Evolutionary conservation across 1,140 invertebrate genomes (phyloP), one percentile per base, ranked within the genome.

Genomic region (Pseudomyrmex sp.): DNA sequence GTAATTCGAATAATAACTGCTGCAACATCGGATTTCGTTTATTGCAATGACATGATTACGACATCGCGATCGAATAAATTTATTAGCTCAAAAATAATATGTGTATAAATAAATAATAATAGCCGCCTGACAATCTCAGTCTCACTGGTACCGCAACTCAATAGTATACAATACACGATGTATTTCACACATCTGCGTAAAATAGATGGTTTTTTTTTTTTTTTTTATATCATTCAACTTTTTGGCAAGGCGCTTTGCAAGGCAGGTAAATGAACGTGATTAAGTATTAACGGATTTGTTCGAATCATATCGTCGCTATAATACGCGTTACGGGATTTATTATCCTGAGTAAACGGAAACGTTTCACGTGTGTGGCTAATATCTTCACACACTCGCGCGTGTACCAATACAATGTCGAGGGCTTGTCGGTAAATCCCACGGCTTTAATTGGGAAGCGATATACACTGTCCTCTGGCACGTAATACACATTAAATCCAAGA

Each of bases 381-480:
- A 26, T 54, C 69, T 70, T 59, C 26, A 35, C 54, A 26, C 54
- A 26, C 56, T 72, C 76, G 65, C 65, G 23, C 54, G 54, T 61
- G 66, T 80, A 54, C 56, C 72, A 80, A 80, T 72, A 26, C 44
- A 56, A 70, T 72, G 76, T 50, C 65, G 76, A 76, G 82, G 65
- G 73, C 44, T 83, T 48, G 52, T 72, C 73, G 73, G 84, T 84
- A 86, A 84, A 84, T 86, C 72, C 66, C 12, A 50, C n/a, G 66
- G 82, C 54, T 86, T 86, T 86, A 86, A 86, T 86, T 86, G 68
- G 66, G 50, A 84, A 77, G 58, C 80, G 69, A 56, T 72, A 56
- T 72, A 82, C 73, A 84, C 54, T 56, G 59, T 84, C 44, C 72
- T 76, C 50, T 46, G 59, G 74, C 80, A 83, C 68, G 85, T 77